Conservation (phyloP, 2,888 invertebrate species). For the Eilema sororculum region DNA sequence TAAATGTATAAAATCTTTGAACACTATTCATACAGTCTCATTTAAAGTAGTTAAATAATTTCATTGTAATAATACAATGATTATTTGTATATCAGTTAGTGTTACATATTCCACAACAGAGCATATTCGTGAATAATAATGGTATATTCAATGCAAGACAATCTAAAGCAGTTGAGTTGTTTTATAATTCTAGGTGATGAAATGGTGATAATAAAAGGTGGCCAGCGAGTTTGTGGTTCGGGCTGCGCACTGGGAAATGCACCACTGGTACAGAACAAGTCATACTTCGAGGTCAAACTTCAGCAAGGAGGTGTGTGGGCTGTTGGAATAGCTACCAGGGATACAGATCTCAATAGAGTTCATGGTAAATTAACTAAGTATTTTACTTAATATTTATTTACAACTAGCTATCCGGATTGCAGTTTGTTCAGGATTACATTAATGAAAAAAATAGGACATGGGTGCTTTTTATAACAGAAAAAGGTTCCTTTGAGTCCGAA, state of each 20-base stretch:
- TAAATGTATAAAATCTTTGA: too few species aligned
- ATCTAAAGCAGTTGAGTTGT: not conserved
- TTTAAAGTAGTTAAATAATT: too few species aligned
- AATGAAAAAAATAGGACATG: too few species aligned
- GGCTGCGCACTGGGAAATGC: conserved; percentile 98
- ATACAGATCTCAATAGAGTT: conserved; percentile 94
- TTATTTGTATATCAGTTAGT: too few species aligned
- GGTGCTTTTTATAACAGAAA: too few species aligned
- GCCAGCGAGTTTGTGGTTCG: conserved; percentile 96
- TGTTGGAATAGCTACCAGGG: conserved; percentile 96
- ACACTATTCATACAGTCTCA: too few species aligned
- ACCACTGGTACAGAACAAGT: conserved; percentile 98
- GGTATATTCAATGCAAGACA: too few species aligned
- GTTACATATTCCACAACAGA: too few species aligned
- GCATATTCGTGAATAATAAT: too few species aligned
- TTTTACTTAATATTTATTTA: not conserved
- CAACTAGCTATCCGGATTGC: not conserved
- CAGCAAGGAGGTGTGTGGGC: conserved; percentile 99
- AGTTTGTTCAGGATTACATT: too few species aligned
- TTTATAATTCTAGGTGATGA: conserved; percentile 92
- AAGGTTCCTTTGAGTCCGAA: too few species aligned
- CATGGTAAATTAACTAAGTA: conserved; percentile 83
- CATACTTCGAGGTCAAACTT: conserved; percentile 99
- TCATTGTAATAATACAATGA: not conserved
- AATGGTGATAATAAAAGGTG: conserved; percentile 98